These are phyloP conservation scores for Acanthis flammea DNA, from an alignment of 2,797 vertebrate species.

Conservation along the genomic window DNA sequence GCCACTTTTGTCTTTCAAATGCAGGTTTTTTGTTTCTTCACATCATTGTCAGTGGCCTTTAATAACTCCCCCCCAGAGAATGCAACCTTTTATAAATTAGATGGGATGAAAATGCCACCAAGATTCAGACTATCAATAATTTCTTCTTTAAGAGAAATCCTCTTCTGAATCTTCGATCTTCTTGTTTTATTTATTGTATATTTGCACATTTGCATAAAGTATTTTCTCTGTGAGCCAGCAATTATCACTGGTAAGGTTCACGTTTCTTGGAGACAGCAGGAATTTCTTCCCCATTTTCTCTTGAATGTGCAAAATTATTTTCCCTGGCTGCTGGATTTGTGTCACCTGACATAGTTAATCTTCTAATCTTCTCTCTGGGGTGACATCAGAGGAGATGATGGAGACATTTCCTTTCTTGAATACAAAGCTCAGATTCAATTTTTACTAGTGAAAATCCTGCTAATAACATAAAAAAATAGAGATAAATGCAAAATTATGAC, in stretches of 20 bases:
- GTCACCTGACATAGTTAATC: constrained; percentile 43
- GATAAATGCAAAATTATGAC: neutral
- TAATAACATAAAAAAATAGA: neutral
- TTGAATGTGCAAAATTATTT: constrained; percentile 37
- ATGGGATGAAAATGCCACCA: neutral
- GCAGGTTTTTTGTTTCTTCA: neutral
- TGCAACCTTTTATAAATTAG: neutral
- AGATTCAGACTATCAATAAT: neutral
- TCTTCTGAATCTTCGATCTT: neutral
- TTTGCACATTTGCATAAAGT: neutral
- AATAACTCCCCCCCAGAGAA: neutral
- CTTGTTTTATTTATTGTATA: constrained; percentile 26
- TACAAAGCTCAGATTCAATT: neutral
- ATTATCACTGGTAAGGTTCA: neutral
- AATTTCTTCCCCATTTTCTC: constrained; percentile 33
- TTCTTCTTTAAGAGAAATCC: constrained; percentile 15
- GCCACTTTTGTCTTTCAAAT: neutral
- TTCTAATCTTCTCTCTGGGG: constrained; percentile 56
- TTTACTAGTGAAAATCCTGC: neutral
- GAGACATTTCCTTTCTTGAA: neutral
- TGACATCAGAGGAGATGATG: constrained; percentile 52
- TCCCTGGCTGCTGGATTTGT: neutral
- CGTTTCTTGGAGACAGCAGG: neutral
- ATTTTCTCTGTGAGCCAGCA: neutral
- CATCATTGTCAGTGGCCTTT: neutral